Conservation (phyloP, 2,888 invertebrate genomes). For the Elegia similella region DNA sequence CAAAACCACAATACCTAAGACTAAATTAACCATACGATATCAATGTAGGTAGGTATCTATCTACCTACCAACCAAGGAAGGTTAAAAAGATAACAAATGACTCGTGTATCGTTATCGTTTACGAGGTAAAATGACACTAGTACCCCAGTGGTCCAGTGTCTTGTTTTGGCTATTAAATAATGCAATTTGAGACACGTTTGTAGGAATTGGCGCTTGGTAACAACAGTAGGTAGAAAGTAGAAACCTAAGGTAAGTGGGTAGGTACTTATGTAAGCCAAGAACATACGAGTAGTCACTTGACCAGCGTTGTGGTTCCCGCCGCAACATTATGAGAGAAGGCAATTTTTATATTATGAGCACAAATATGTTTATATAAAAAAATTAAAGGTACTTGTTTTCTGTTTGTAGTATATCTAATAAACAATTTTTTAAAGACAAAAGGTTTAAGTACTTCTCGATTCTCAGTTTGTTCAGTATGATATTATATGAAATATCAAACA, state of each 20-base stretch:
- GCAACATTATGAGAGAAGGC: too few species aligned
- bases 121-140: slow-evolving; percentile 2
- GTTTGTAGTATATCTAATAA: too few species aligned
- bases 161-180: slow-evolving; percentile 22
- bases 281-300: too few species aligned
- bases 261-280: too few species aligned
- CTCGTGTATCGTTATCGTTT: neutral
- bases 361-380: neutral
- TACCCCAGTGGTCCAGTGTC: neutral
- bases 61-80: neutral
- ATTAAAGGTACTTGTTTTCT: too few species aligned
- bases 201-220: neutral
- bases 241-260: neutral
- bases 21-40: neutral
- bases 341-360: too few species aligned
- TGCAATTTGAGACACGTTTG: neutral
- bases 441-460: too few species aligned
- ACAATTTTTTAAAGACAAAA: too few species aligned
- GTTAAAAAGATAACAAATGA: neutral
- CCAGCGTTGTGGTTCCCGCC: too few species aligned
- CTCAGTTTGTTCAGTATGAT: too few species aligned
- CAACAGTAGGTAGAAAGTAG: neutral
- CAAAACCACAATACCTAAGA: too few species aligned
- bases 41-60: neutral
- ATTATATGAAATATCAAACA: too few species aligned